Base-by-base conservation (phyloP, 2,888 invertebrate species). In the Erebia aethiops region DNA sequence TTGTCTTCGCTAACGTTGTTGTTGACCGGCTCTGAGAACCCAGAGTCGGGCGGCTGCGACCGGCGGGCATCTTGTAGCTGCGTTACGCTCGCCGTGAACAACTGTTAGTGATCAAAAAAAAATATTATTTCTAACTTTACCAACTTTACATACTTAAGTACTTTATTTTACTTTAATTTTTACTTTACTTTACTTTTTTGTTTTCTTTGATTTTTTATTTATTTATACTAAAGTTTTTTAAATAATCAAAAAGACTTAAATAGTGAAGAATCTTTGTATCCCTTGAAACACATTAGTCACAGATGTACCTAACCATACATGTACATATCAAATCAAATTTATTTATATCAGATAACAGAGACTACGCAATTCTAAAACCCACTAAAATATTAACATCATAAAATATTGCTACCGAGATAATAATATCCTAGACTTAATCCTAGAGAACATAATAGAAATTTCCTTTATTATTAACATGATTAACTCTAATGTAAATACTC, bases 1-100 rank as follows among this genome's bases (percentile, higher is more conserved):
- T 94, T 94, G 84, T 94, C 94, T 77, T 94, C 94, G 79, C 84
- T 86, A 79, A 90, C 84, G 82, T 91, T 92, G 84, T 92, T 92
- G 86, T 90, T 91, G 74, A 79, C 88, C 18, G 92, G 89, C 78
- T 92, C 92, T 1, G 88, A 87, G 87, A 92, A 90, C 56, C 90
- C 92, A 1, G 91, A 88, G 77, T 92, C 92, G 64, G 91, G 89
- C 16, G 89, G 90, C 69, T 88, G 88, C 16, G 86, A 76, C 74
- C 89, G 88, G n/a, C 88, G 87, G 16, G 81, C 87, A 80, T 92
- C 89, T 77, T 91, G 89, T 26, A 91, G 83, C 76, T 90, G 90
- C n/a, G 88, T 82, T 60, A 88, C 92, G 79, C 86, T 90, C 67
- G 91, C 87, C 67, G 89, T 83, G 82, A 93, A 93, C 79, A 92